Conservation (phyloP, 2,113 vertebrate genomes). For the Pyrgilauda ruficollis region DNA sequence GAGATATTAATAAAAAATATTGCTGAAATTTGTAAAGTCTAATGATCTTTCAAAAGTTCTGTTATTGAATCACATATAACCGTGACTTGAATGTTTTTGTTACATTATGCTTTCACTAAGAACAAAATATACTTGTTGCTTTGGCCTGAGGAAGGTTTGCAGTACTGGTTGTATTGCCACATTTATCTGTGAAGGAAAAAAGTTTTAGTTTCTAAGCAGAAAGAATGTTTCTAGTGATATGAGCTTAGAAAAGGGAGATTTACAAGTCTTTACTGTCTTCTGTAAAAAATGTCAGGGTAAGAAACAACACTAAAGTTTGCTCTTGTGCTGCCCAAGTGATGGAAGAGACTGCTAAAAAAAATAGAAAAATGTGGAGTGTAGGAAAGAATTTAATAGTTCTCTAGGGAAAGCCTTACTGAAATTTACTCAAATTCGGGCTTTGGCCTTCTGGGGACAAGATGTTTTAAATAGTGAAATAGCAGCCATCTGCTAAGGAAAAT, state of each 20-base stretch:
- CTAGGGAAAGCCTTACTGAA: not conserved
- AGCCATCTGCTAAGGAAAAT: conserved; percentile 23
- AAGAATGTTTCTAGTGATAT: not conserved
- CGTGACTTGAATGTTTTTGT: not conserved
- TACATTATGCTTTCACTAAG: not conserved
- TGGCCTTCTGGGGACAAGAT: conserved; percentile 3
- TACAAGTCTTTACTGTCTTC: not conserved
- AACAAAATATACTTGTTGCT: not conserved
- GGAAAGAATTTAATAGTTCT: not conserved
- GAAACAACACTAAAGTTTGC: not conserved
- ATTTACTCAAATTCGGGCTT: not conserved
- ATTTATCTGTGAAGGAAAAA: not conserved
- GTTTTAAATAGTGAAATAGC: conserved; percentile 11
- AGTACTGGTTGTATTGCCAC: not conserved
- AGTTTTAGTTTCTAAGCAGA: not conserved
- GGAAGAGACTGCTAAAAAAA: not conserved
- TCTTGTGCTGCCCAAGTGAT: not conserved
- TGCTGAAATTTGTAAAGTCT: not conserved
- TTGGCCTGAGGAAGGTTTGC: not conserved
- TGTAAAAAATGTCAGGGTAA: not conserved
- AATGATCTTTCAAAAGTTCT: not conserved
- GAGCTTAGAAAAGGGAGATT: not conserved
- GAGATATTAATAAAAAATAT: not conserved
- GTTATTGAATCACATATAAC: not conserved
- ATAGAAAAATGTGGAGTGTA: not conserved